phyloP scores from a whole-genome alignment of 2,888 invertebrate genomes.

The Drosophila tanythrix region DNA sequence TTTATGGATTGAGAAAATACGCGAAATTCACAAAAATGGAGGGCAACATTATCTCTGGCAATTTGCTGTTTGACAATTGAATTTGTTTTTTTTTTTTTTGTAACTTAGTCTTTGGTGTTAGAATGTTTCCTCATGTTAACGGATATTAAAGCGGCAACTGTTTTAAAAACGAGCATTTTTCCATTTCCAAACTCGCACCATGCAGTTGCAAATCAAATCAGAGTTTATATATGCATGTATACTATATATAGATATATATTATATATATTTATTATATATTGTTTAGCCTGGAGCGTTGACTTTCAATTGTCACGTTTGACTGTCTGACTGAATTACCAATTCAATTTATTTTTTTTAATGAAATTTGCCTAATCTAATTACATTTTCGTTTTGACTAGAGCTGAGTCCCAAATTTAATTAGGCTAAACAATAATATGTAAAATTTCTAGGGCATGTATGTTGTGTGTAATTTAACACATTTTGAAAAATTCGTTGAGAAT shows the following conservation, averaged over 20 bases:
- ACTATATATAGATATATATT: neutral
- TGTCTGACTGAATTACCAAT: neutral
- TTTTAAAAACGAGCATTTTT: neutral
- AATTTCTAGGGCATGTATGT: neutral
- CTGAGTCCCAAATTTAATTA: conserved; percentile 1
- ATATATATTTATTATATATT: neutral
- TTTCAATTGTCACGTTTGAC: conserved; percentile 20
- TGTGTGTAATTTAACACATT: neutral
- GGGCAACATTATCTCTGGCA: conserved; percentile 21
- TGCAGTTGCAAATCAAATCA: conserved; percentile 2
- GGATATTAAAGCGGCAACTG: conserved; percentile 1
- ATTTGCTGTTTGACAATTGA: conserved; percentile 33
- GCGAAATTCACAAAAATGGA: neutral
- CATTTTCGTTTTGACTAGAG: neutral
- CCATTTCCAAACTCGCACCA: neutral
- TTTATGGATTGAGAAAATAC: neutral
- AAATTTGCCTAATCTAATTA: conserved; percentile 21
- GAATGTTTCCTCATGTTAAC: neutral
- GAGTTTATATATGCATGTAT: neutral
- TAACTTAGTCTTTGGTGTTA: neutral
- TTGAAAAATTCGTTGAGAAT: neutral
- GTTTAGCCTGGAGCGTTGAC: neutral
- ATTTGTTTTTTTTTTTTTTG: conserved; percentile 18
- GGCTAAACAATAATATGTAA: neutral
- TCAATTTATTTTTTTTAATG: neutral